A percentile compares a stretch with the other conserved stretches of the same genome.
phyloP scores from a whole-genome alignment of 2,797 vertebrate genomes.

The Oreochromis mossambicus region DNA sequence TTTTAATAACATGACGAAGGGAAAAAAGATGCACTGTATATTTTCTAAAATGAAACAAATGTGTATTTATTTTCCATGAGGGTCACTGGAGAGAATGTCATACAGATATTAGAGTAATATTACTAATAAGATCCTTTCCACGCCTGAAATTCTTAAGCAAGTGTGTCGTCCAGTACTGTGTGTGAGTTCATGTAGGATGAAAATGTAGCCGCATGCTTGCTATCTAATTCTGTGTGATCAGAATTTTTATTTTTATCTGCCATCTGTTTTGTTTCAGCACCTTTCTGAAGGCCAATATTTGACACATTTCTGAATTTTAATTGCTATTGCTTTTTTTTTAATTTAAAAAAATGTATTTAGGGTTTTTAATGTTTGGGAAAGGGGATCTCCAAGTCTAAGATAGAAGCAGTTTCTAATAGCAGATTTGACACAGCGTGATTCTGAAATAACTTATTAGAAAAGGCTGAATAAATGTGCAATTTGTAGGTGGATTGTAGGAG shows the following conservation, averaged over 20 bases:
- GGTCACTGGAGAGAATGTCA: constrained; percentile 79
- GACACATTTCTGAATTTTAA: constrained; percentile 31
- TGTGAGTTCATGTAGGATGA: constrained; percentile 79
- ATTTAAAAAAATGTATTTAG: background rate
- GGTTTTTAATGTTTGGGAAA: constrained; percentile 6
- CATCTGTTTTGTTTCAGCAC: constrained; percentile 36
- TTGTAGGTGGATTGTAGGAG: constrained; percentile 33
- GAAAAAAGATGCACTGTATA: constrained; percentile 80
- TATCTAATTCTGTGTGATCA: constrained; percentile 68
- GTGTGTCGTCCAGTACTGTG: constrained; percentile 79
- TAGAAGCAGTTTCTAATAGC: constrained; percentile 5
- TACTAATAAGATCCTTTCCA: constrained; percentile 73
- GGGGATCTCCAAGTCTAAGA: constrained; percentile 66
- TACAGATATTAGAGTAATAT: constrained; percentile 69
- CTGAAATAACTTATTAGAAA: constrained; percentile 2
- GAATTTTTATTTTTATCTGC: constrained; percentile 39
- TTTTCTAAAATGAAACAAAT: constrained; percentile 81
- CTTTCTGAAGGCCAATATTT: constrained; percentile 50
- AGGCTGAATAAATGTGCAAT: constrained; percentile 9
- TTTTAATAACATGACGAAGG: constrained; percentile 78
- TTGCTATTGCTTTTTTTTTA: background rate
- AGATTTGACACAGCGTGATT: constrained; percentile 10
- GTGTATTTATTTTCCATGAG: constrained; percentile 80
- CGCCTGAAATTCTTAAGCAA: constrained; percentile 75
- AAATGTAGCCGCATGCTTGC: constrained; percentile 82